These are phyloP conservation scores for Drosophila stalkeri DNA, from an alignment of 2,888 invertebrate genomes.

Conservation along the genomic window DNA sequence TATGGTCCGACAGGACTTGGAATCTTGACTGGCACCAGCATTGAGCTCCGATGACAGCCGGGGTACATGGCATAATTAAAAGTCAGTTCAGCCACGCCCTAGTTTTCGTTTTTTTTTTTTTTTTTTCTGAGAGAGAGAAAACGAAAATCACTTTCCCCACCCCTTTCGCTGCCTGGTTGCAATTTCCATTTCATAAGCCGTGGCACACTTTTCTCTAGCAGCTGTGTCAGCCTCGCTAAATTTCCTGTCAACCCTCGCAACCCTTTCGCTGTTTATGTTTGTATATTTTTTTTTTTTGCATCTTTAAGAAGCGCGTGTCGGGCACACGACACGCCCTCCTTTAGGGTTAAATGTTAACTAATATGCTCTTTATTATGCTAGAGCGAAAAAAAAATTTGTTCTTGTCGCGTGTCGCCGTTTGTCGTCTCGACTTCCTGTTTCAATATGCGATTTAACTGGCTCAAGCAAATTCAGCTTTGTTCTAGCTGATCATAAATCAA, in stretches of 20 bases:
- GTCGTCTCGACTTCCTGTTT: constrained; percentile 48
- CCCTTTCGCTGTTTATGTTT: constrained; percentile 26
- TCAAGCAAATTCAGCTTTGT: constrained; percentile 28
- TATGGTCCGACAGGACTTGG: constrained; percentile 25
- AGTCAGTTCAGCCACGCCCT: constrained; percentile 64
- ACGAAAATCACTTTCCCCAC: constrained; percentile 47
- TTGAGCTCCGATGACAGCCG: constrained; percentile 60
- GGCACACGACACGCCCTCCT: constrained; percentile 61
- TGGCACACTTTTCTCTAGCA: constrained; percentile 59
- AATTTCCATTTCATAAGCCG: constrained; percentile 67
- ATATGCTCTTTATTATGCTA: constrained; percentile 69
- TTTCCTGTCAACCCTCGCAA: constrained; percentile 46
- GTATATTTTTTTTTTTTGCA: constrained; percentile 39
- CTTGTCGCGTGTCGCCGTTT: constrained; percentile 49
- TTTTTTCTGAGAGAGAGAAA: not conserved
- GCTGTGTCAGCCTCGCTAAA: constrained; percentile 28
- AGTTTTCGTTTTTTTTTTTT: constrained; percentile 3
- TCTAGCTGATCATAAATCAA: constrained; percentile 65
- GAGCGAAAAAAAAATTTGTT: constrained; percentile 53
- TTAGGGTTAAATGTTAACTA: constrained; percentile 74
- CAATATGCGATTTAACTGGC: constrained; percentile 2
- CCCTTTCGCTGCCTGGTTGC: constrained; percentile 14
- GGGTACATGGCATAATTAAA: constrained; percentile 34
- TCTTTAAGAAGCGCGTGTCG: constrained; percentile 78
- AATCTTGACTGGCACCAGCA: constrained; percentile 54